Percentiles rank a stretch among this genome's conserved stretches.
phyloP scores from a whole-genome alignment of 2,113 vertebrate species.

The Perca flavescens region DNA sequence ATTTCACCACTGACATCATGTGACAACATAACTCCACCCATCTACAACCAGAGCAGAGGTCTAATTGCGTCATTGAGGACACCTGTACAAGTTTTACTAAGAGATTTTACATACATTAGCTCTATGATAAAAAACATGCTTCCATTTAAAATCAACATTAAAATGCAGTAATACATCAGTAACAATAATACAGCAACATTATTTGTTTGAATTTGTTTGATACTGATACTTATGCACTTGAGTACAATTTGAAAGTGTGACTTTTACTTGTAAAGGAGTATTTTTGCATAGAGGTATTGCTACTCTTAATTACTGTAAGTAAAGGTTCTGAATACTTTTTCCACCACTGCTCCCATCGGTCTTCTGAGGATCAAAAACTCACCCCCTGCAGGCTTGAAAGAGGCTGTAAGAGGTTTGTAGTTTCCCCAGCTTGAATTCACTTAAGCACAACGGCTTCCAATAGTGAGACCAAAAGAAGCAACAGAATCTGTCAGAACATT shows the following conservation, averaged over 20 bases:
- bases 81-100: neutral
- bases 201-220: neutral
- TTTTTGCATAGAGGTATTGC: neutral
- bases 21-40: neutral
- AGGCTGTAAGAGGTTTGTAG: neutral
- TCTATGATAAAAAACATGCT: neutral
- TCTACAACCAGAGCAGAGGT: neutral
- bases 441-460: neutral
- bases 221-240: neutral
- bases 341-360: neutral
- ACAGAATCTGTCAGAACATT: neutral
- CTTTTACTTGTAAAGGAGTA: neutral
- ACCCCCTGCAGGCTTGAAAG: neutral
- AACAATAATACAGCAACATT: neutral
- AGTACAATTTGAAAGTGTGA: neutral
- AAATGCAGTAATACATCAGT: neutral
- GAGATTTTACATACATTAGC: neutral
- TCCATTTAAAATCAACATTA: neutral
- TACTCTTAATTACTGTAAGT: neutral
- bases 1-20: neutral
- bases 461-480: neutral
- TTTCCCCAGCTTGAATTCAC: neutral
- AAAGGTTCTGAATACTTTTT: neutral
- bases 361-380: conserved; percentile 7
- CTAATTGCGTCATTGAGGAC: neutral